Base-by-base conservation (phyloP, 1,140 invertebrate species). In the Apis florea region DNA sequence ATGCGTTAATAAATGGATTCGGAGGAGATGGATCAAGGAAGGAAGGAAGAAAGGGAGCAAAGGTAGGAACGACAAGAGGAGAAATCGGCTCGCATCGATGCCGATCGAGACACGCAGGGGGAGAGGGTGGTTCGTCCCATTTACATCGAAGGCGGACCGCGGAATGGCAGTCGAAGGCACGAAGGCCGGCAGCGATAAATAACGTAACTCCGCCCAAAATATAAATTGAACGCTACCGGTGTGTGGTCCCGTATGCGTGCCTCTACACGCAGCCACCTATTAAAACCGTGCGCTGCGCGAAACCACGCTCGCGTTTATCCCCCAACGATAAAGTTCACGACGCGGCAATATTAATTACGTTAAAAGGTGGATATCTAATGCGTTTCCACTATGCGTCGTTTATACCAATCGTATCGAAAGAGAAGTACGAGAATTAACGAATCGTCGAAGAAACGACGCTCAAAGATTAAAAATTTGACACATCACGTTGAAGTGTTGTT, bases 171-270 rank as follows among this genome's bases (percentile, higher is more conserved):
- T 89, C 89, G 85, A 89, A 89, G 89, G 83, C 84, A 89, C 81
- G 87, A 86, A 88, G 85, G 77, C 82, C 85, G 85, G 66, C 83
- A 83, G 86, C 89, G 85, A 91, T 91, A 91, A 91, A 91, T 91
- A 91, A 91, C 88, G 77, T 83, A 90, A 91, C 89, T 90, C 90
- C 90, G 90, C 90, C 90, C 90, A 91, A 91, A 91, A 91, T 91
- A 91, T 91, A 91, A 91, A 91, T 91, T 91, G 90, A 91, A 91
- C 90, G 90, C 89, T 91, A 91, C 90, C 90, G 89, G 88, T 91
- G 90, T 91, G 90, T 91, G 90, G 90, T 91, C 90, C 76, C 70
- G 78, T 84, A 82, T 78, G 82, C 72, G 53, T 85, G 75, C 79
- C 40, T 77, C 56, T 84, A 53, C 31, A 68, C 63, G 71, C 63